Evolutionary conservation across 2,113 vertebrate genomes (phyloP).

Genomic region (Tympanuchus pallidicinctus): DNA sequence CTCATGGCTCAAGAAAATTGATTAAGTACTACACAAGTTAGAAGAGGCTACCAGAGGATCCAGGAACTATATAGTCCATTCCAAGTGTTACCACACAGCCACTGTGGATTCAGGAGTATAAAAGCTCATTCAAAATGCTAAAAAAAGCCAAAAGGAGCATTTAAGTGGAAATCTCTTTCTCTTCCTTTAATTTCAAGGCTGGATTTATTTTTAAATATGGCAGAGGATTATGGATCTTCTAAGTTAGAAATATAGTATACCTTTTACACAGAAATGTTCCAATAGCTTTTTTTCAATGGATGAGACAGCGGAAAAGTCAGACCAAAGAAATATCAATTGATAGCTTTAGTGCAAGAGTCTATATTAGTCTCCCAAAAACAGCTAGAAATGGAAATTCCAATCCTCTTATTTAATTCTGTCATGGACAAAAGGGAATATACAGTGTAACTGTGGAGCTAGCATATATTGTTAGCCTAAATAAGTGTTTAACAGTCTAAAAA

Average conservation of each 20-base stretch:
- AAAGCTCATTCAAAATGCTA: accelerated
- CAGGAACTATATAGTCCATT: background rate
- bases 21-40: background rate
- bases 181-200: background rate
- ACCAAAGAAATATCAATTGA: background rate
- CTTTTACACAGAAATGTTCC: background rate
- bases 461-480: background rate
- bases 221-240: background rate
- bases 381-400: background rate
- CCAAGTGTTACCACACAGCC: background rate
- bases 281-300: background rate
- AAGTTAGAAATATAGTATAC: background rate
- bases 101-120: background rate
- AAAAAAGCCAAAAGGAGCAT: background rate
- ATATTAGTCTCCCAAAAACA: background rate
- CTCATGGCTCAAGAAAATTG: background rate
- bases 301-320: background rate
- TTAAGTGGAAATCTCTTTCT: background rate
- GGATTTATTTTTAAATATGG: background rate
- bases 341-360: background rate
- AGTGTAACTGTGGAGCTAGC: accelerated
- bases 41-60: background rate
- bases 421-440: background rate
- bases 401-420: background rate
- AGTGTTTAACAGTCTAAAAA: background rate